Evolutionary conservation across 2,797 vertebrate species (phyloP).

Genomic region (Apogon talboti): DNA sequence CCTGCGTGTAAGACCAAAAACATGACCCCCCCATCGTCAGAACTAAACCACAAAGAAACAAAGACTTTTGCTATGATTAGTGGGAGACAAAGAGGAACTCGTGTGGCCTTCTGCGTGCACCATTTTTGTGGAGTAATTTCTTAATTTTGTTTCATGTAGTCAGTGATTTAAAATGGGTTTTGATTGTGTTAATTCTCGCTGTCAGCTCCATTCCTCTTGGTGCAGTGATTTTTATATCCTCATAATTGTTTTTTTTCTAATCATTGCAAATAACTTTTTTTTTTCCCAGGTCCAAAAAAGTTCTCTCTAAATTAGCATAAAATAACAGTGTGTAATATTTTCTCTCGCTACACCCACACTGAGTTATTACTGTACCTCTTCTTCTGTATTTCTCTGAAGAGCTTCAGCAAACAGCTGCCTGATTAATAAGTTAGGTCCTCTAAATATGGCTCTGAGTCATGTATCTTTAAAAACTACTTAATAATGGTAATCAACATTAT

Average conservation of each 20-base stretch:
- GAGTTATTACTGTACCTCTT: slow-evolving; percentile 56
- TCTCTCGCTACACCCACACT: slow-evolving; percentile 2
- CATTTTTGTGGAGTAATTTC: slow-evolving; percentile 1
- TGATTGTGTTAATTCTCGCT: slow-evolving; percentile 32
- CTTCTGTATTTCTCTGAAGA: slow-evolving; percentile 73
- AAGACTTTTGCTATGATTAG: slow-evolving; percentile 35
- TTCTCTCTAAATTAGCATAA: slow-evolving; percentile 11
- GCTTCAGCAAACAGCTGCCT: slow-evolving; percentile 84
- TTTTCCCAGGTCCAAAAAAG: neutral
- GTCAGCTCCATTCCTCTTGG: slow-evolving; percentile 19
- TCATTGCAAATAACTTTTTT: slow-evolving; percentile 2
- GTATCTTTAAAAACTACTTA: slow-evolving; percentile 85
- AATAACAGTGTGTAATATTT: slow-evolving; percentile 20
- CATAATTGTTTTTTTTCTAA: slow-evolving; percentile 24
- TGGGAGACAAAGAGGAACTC: slow-evolving; percentile 17
- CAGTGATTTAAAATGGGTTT: slow-evolving; percentile 22
- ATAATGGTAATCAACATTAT: slow-evolving; percentile 85
- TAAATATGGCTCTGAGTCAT: slow-evolving; percentile 88
- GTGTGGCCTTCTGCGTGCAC: neutral
- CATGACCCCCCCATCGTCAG: slow-evolving; percentile 69
- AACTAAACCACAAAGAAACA: slow-evolving; percentile 58
- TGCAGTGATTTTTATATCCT: slow-evolving; percentile 10
- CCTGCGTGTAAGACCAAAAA: slow-evolving; percentile 58
- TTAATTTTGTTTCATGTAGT: slow-evolving; percentile 14
- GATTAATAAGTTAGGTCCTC: slow-evolving; percentile 86